Evolutionary conservation across 2,797 vertebrate genomes (phyloP), one percentile per base, ranked within the genome.

Genomic region (Pantherophis vulpinus): DNA sequence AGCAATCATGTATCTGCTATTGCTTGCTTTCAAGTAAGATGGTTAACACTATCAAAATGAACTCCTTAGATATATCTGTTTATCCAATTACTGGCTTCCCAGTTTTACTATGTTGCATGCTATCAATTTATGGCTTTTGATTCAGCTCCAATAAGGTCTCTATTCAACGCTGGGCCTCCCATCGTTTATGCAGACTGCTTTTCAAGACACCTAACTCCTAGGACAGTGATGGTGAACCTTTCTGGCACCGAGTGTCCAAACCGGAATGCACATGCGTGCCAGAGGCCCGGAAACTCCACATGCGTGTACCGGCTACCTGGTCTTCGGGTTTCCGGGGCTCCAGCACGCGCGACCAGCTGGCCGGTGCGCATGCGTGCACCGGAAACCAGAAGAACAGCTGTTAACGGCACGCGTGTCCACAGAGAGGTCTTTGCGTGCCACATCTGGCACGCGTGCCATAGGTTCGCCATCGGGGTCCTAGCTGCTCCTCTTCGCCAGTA

Each of bases 301-400:
- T 10, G 8, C 51, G 0, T 0, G 51, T 10, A 54, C 51, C 9
- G 51, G 9, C 12, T 4, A 14, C 47, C 47, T 51, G 47, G 47
- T 51, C 6, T 51, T 51, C 7, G 1, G 47, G 47, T 51, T 51
- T 51, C 47, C 47, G 6, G 47, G 47, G 47, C 47, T 51, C 47
- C 1, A 51, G 47, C 47, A 51, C 1, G 6, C 6, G 47, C 6
- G 1, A 54, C 51, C 51, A 54, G 55, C 51, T 54, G 51, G 8
- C 8, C 9, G 9, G 51, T 2, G 1, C 9, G 1, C 8, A 10
- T 1, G 51, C 1, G 3, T 10, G 9, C 51, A 10, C 51, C 8
- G 51, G 51, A 54, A 54, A 54, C 51, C 51, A 54, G 9, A 54
- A 10, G 8, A 54, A 54, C 9, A 54, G 51, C 51, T 54, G 51